Evolutionary conservation across 2,888 invertebrate genomes (phyloP).

Genomic region (Epinotia demarniana): DNA sequence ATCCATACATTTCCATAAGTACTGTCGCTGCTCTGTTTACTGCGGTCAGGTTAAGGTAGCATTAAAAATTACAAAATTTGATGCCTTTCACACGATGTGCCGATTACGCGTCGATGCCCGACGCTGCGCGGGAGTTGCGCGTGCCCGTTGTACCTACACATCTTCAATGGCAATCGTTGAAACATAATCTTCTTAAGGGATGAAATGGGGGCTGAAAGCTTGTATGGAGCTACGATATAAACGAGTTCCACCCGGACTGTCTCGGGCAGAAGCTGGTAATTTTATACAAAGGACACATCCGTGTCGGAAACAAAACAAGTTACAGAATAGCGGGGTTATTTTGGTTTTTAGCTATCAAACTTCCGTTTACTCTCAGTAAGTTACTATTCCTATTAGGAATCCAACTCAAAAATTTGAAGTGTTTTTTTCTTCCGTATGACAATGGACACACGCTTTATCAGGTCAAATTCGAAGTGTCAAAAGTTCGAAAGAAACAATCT

Average conservation of each 20-base stretch:
- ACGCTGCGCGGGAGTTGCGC: slow-evolving; percentile 54
- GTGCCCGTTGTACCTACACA: slow-evolving; percentile 17
- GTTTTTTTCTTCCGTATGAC: slow-evolving; percentile 5
- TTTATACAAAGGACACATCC: too few relatives aligned
- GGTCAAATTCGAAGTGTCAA: slow-evolving; percentile 72
- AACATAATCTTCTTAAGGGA: too few relatives aligned
- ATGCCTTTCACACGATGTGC: slow-evolving; percentile 59
- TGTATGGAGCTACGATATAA: too few relatives aligned
- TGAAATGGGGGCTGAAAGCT: too few relatives aligned
- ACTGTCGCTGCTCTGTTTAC: neutral
- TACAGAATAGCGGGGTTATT: too few relatives aligned
- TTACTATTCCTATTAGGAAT: too few relatives aligned
- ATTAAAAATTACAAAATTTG: slow-evolving; percentile 46
- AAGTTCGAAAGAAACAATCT: slow-evolving; percentile 69
- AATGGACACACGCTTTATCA: slow-evolving; percentile 65
- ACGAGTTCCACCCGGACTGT: too few relatives aligned
- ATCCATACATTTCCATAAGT: neutral
- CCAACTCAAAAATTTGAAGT: too few relatives aligned
- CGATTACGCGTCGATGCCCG: slow-evolving; percentile 57
- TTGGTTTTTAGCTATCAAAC: too few relatives aligned
- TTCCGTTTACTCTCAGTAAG: too few relatives aligned
- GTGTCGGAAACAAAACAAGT: too few relatives aligned
- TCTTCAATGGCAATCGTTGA: neutral
- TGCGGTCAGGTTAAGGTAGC: slow-evolving; percentile 38
- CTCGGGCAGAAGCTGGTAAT: too few relatives aligned